phyloP scores from a whole-genome alignment of 2,888 invertebrate species.

The Chrysolina oricalcia region DNA sequence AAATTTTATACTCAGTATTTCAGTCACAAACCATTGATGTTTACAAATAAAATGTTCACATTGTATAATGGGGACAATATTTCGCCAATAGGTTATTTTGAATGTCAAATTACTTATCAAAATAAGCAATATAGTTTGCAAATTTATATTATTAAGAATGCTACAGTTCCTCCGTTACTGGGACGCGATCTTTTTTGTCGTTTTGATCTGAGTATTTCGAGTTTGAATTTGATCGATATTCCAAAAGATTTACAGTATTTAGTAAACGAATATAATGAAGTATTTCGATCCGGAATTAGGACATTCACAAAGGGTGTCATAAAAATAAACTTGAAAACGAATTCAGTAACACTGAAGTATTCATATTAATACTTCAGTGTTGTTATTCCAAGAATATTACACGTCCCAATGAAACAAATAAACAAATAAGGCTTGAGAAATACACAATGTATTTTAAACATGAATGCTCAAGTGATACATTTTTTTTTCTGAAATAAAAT shows the following conservation, averaged over 20 bases:
- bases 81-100: not conserved
- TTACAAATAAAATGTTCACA: conserved; percentile 1
- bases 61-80: conserved; percentile 18
- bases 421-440: too few relatives aligned
- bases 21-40: not conserved
- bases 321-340: too few relatives aligned
- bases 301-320: conserved; percentile 27
- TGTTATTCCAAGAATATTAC: too few relatives aligned
- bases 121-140: not conserved
- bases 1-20: not conserved
- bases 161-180: not conserved
- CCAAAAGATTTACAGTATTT: not conserved
- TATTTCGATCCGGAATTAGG: conserved; percentile 19
- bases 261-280: conserved; percentile 1
- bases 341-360: too few relatives aligned
- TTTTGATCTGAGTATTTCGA: not conserved
- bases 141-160: conserved; percentile 5
- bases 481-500: too few relatives aligned
- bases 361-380: too few relatives aligned
- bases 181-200: conserved; percentile 19
- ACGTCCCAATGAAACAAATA: too few relatives aligned
- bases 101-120: not conserved
- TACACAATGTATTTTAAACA: too few relatives aligned
- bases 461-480: too few relatives aligned
- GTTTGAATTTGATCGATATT: not conserved